Percentiles rank a stretch among this genome's conserved stretches.
Evolutionary conservation across 1,140 invertebrate genomes (phyloP).

Genomic region (Zaprionus ornatus): DNA sequence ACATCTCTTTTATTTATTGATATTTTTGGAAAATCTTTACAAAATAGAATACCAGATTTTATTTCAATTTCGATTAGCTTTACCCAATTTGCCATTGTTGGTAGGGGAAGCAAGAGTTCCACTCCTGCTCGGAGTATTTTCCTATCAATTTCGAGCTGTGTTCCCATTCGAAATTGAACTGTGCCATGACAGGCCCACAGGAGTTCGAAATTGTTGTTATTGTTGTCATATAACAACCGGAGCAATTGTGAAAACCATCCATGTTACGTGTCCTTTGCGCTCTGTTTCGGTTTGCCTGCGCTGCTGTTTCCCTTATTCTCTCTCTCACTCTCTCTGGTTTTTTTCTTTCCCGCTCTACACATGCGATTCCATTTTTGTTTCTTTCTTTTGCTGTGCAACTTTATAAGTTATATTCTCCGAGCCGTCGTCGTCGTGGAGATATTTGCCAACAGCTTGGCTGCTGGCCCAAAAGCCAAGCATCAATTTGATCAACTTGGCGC

Average conservation of each 20-base stretch:
- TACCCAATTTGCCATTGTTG: not conserved
- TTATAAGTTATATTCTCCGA: conserved; percentile 57
- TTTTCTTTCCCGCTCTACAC: conserved; percentile 14
- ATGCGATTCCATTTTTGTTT: conserved; percentile 36
- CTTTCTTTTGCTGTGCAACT: conserved; percentile 48
- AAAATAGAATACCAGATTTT: not conserved
- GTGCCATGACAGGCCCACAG: conserved; percentile 65
- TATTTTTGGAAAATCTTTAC: not conserved
- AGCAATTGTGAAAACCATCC: conserved; percentile 47
- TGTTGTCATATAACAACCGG: conserved; percentile 37
- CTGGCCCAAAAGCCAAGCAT: conserved; percentile 71
- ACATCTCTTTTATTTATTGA: conserved; percentile 2
- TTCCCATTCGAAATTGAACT: conserved; percentile 68
- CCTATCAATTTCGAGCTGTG: conserved; percentile 33
- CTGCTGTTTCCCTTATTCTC: not conserved
- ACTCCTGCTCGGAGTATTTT: not conserved
- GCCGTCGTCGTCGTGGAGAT: not conserved
- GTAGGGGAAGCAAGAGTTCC: not conserved
- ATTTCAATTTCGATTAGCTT: conserved; percentile 8
- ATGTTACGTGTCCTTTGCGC: conserved; percentile 67
- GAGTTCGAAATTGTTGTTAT: conserved; percentile 57
- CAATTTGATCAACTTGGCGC: conserved; percentile 80
- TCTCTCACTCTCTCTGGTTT: not conserved
- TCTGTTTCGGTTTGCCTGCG: conserved; percentile 46
- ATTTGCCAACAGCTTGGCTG: conserved; percentile 53